phyloP scores from a whole-genome alignment of 2,888 invertebrate species.

The Acronicta alni region DNA sequence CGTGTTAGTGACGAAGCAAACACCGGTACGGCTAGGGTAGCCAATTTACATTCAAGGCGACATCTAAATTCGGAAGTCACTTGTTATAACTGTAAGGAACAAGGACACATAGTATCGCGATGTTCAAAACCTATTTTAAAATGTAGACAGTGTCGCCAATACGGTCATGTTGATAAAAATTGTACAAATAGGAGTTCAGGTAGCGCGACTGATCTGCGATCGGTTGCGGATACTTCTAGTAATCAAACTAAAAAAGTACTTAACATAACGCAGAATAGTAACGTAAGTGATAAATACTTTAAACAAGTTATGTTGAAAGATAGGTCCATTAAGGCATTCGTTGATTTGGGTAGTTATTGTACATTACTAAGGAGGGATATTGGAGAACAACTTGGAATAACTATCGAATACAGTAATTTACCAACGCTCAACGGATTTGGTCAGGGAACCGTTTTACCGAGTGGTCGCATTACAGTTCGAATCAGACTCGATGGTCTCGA shows the following conservation, averaged over 20 bases:
- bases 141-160: neutral
- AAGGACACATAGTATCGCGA: neutral
- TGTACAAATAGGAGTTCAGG: neutral
- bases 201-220: neutral
- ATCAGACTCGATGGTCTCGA: neutral
- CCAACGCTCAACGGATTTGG: neutral
- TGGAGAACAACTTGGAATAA: neutral
- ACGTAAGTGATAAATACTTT: neutral
- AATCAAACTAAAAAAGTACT: neutral
- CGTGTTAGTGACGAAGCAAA: neutral
- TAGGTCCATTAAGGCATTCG: neutral
- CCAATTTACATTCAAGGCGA: neutral
- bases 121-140: neutral
- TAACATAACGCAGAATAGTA: neutral
- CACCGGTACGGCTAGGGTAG: neutral
- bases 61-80: neutral
- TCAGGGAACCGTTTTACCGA: neutral
- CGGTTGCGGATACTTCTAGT: neutral
- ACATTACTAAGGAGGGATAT: neutral
- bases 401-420: neutral
- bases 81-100: slow-evolving; percentile 1
- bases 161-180: neutral
- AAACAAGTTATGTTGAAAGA: neutral
- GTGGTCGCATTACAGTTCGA: neutral
- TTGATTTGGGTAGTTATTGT: too few species aligned